Evolutionary conservation across 1,140 invertebrate species (phyloP), one percentile per base, ranked within the genome.

Genomic region (Aricia agestis): DNA sequence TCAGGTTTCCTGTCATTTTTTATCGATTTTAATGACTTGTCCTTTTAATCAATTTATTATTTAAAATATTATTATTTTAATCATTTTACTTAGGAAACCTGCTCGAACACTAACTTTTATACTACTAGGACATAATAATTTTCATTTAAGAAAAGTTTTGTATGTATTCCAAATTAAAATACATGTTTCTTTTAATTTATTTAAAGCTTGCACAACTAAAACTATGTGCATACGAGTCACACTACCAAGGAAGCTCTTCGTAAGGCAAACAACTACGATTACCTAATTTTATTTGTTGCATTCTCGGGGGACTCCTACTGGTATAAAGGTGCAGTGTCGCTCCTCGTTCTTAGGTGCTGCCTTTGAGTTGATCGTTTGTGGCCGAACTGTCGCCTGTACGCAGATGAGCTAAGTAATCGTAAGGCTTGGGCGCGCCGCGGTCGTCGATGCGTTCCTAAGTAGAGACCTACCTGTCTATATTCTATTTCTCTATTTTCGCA

Each of bases 381-480:
- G 88, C 86, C 86, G 85, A 84, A 78, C 76, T 74, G 85, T 87
- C 83, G 83, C 85, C 78, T 74, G 83, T 81, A 82, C 79, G 82
- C 81, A 81, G 80, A 77, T 80, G 81, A 85, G 83, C 80, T 82
- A 80, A 74, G 72, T 74, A 74, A 45, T 81, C 82, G 78, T 31
- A 11, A 42, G 81, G 82, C 75, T 74, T 69, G 86, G 67, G 66
- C 81, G 80, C 72, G 70, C 68, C 65, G 72, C 69, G 82, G 86
- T 76, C 67, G 67, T 59, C 68, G 77, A 79, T 77, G 80, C 77
- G 69, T 77, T 69, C 69, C 65, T 68, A 18, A 58, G 71, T 76
- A 74, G 77, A 79, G 77, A 75, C 74, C 71, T 76, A 73, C 75
- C 72, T 78, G 78, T 83, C 75, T 78, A 80, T 80, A 80, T 74